Evolutionary conservation across 2,888 invertebrate species (phyloP).

Genomic region (Acronicta aceris): DNA sequence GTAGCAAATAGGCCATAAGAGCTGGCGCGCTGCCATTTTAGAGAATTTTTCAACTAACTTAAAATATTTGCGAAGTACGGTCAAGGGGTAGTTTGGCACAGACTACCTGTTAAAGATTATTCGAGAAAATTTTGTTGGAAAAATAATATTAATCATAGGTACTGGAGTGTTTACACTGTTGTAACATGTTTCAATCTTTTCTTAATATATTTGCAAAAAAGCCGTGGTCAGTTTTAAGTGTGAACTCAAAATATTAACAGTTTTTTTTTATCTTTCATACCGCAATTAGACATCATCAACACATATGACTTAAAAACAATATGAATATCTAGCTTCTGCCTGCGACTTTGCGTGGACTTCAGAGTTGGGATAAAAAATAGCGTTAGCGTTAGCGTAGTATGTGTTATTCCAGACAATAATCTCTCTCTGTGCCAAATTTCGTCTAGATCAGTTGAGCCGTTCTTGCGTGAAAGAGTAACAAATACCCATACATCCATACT

Average conservation of each 20-base stretch:
- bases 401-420: too few species aligned
- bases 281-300: too few species aligned
- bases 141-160: not conserved
- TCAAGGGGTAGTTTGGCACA: slow-evolving; percentile 34
- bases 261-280: not conserved
- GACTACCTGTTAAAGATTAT: slow-evolving; percentile 19
- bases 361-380: too few species aligned
- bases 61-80: slow-evolving; percentile 20
- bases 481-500: too few species aligned
- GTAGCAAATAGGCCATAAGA: slow-evolving; percentile 40
- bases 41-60: slow-evolving; percentile 33
- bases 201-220: not conserved
- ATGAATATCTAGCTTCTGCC: too few species aligned
- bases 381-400: too few species aligned
- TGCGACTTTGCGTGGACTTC: too few species aligned
- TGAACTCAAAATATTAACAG: not conserved
- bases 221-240: not conserved
- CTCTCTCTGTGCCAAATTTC: too few species aligned
- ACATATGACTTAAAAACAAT: too few species aligned
- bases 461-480: too few species aligned
- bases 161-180: too few species aligned
- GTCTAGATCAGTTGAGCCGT: too few species aligned
- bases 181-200: slow-evolving; percentile 7
- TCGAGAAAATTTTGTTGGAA: not conserved
- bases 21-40: slow-evolving; percentile 42